Evolutionary conservation across 2,797 vertebrate species (phyloP).

Genomic region (Myotis findleyi): DNA sequence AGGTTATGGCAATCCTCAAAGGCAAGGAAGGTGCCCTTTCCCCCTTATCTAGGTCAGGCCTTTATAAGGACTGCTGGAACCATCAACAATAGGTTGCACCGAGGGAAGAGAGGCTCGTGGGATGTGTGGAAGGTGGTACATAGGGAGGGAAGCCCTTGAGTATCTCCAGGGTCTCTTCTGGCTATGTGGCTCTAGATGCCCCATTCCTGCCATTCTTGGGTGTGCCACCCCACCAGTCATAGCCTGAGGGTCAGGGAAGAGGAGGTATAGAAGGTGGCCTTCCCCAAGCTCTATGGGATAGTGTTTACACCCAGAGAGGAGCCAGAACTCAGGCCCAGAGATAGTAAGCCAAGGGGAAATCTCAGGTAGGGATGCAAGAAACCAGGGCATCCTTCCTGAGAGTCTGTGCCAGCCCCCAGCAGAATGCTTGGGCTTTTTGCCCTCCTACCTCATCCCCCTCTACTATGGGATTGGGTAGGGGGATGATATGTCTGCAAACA

Average conservation of each 20-base stretch:
- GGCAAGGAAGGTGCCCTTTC: neutral
- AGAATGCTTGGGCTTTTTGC: neutral
- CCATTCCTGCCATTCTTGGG: neutral
- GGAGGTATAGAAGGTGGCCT: neutral
- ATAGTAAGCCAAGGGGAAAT: neutral
- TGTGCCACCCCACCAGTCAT: too few species aligned
- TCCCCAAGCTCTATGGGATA: neutral
- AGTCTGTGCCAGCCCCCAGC: neutral
- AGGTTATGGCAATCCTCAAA: neutral
- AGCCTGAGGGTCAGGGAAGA: too few species aligned
- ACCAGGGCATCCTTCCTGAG: neutral
- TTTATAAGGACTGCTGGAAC: neutral
- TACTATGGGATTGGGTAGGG: neutral
- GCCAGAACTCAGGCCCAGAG: neutral
- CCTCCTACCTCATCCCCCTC: neutral
- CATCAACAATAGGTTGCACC: fast-evolving
- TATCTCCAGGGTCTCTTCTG: neutral
- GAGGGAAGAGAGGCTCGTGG: neutral
- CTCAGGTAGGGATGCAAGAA: neutral
- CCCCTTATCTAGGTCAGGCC: neutral
- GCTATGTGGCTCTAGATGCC: neutral
- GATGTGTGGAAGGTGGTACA: fast-evolving
- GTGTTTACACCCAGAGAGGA: neutral
- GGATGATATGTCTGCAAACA: neutral
- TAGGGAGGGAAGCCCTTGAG: neutral